Evolutionary conservation across 2,113 vertebrate species (phyloP), one percentile per base, ranked within the genome.

Genomic region (Sitta europaea): DNA sequence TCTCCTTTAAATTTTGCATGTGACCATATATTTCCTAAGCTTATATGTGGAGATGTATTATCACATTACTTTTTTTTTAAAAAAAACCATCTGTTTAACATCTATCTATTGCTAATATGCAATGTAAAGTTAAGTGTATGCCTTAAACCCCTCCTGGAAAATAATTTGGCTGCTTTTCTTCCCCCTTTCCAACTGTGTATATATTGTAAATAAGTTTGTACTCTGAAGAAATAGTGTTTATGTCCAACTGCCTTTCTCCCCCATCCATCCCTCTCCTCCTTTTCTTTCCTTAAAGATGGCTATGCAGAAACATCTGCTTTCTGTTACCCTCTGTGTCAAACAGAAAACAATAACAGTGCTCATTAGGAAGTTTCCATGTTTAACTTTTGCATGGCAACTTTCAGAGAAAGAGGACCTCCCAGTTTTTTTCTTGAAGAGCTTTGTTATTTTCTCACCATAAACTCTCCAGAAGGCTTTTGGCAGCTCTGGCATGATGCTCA

Each of bases 271-370:
- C 51, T 70, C 24, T 19, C 84, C 35, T 88, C 61, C 48, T 81
- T 53, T 73, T 40, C 12, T 19, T 45, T 45, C 40, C 48, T 86
- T 91, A 58, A 66, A 80, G 88, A 80, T 82, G 43, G 18, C 76
- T 78, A 9, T 68, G 82, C 40, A 81, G 79, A 81, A 92, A 76
- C 79, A 92, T 94, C 87, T 94, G 82, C 23, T 95, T 94, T 90
- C 62, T 86, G 15, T 95, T 86, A 66, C 27, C 55, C 42, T 61
- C 53, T 57, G 45, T 87, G 87, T 86, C 68, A 80, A 92, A 55
- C 24, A 90, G 78, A 93, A 92, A 90, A 92, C 78, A 93, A 68
- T 48, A 67, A 58, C 45, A 86, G 27, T 12, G 51, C 68, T 96
- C 82, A 78, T 93, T 88, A 90, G 62, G 86, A 75, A 88, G 38